Base-by-base conservation (phyloP, 2,888 invertebrate genomes). In the Geophilus truncorum region DNA sequence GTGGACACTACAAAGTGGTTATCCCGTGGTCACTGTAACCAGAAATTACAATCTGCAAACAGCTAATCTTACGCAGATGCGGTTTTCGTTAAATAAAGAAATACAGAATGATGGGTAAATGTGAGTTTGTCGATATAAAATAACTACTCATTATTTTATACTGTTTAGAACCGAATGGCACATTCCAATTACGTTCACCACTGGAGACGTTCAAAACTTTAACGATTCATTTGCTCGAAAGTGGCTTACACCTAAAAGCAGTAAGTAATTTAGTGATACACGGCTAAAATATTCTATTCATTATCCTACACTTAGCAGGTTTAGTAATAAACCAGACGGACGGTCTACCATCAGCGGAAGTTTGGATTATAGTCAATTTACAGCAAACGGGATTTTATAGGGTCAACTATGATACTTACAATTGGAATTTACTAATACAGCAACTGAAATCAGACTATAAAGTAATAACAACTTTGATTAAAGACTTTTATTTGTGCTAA, bases 391-490 rank as follows among this genome's bases (percentile, higher is more conserved):
- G 87, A 2, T 88, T 86, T 83, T 88, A 85, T 82, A 81, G 87
- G 81, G 86, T 86, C 15, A 87, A 87, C 82, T 88, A 88, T 82
- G 87, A 87, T 62, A 82, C 82, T 10, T 81, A 83, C 1, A 87
- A 86, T 85, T 88, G 88, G 88, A 81, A 83, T 1, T 81, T 84
- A 81, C 83, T 88, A 34, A 77, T 77, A 9, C 23, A 81, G 3
- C 82, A 81, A 51, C 77, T 84, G 21, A 28, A 77, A 25, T 36
- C 18, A 10, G 80, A 84, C 77, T 81, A 82, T 76, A 79, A n/a
- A 28, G 87, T 87, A 83, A n/a, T n/a, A n/a, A n/a, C n/a, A n/a
- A n/a, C n/a, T n/a, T n/a, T n/a, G n/a, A n/a, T n/a, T n/a, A n/a
- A n/a, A n/a, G n/a, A n/a, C n/a, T n/a, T n/a, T n/a, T n/a, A n/a